Conservation (phyloP, 2,113 vertebrate species). For the Periophthalmodon schlosseri region DNA sequence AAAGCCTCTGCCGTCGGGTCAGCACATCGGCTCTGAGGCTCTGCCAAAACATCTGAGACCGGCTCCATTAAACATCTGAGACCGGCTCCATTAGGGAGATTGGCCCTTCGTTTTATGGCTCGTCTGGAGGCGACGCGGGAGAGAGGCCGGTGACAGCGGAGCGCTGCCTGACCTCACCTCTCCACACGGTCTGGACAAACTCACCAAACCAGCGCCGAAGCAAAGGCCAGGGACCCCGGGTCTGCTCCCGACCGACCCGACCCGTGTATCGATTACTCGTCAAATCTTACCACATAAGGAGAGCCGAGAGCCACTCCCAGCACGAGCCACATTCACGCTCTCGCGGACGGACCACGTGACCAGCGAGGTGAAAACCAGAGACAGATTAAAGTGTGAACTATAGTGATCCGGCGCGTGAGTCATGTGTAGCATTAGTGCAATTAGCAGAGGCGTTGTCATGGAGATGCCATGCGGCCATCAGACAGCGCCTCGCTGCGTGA, state of each 20-base stretch:
- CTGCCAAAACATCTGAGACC: slow-evolving; percentile 53
- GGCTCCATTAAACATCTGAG: slow-evolving; percentile 46
- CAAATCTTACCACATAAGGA: background rate
- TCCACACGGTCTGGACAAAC: slow-evolving; percentile 60
- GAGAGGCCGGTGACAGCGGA: slow-evolving; percentile 33
- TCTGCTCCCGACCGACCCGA: slow-evolving; percentile 11
- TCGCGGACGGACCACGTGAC: slow-evolving; percentile 12
- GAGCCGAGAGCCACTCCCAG: background rate
- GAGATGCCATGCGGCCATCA: slow-evolving; percentile 48
- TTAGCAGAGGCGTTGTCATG: slow-evolving; percentile 50
- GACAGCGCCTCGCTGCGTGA: slow-evolving; percentile 46
- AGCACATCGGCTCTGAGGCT: slow-evolving; percentile 47
- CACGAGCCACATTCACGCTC: background rate
- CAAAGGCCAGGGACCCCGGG: slow-evolving; percentile 18
- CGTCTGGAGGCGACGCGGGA: slow-evolving; percentile 25
- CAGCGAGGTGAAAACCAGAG: background rate
- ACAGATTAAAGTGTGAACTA: slow-evolving; percentile 18
- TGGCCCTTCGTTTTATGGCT: slow-evolving; percentile 62
- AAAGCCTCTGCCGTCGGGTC: slow-evolving; percentile 36
- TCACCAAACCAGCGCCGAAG: slow-evolving; percentile 35
- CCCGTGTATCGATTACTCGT: slow-evolving; percentile 10
- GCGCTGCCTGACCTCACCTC: slow-evolving; percentile 54
- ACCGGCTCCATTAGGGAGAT: slow-evolving; percentile 64
- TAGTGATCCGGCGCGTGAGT: slow-evolving; percentile 37
- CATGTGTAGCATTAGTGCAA: slow-evolving; percentile 43